These are phyloP conservation scores for Drepana falcataria DNA, from an alignment of 2,888 invertebrate genomes.

Conservation along the genomic window DNA sequence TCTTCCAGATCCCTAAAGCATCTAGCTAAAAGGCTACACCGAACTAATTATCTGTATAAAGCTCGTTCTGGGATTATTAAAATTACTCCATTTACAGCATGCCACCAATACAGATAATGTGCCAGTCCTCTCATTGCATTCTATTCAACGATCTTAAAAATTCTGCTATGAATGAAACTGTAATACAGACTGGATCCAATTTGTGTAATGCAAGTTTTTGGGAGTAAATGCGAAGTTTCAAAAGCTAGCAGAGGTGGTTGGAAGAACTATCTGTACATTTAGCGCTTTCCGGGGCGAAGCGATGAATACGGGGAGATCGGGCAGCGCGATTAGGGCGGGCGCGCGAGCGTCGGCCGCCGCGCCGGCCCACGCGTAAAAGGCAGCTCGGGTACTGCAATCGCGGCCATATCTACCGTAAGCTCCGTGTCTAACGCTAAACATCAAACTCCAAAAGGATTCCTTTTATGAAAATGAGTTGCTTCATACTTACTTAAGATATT, in stretches of 20 bases:
- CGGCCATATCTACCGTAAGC: constrained; percentile 33
- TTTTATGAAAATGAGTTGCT: constrained; percentile 1
- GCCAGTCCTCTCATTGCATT: constrained; percentile 3
- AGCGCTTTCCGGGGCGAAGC: constrained; percentile 55
- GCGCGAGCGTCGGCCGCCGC: constrained; percentile 30
- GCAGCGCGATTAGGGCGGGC: constrained; percentile 52
- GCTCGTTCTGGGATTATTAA: background rate
- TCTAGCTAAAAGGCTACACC: constrained; percentile 7
- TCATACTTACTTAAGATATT: background rate
- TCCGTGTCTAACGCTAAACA: constrained; percentile 12
- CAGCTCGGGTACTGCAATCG: constrained; percentile 32
- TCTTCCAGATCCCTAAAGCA: constrained; percentile 22
- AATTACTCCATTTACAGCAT: background rate
- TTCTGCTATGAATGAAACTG: constrained; percentile 32
- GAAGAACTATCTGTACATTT: constrained; percentile 61
- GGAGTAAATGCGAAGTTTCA: constrained; percentile 51
- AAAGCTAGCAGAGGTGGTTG: constrained; percentile 57
- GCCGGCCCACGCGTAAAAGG: constrained; percentile 34
- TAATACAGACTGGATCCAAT: constrained; percentile 58
- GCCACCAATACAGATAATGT: background rate
- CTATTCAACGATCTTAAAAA: constrained; percentile 15
- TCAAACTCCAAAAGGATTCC: constrained; percentile 4
- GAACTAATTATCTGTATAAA: background rate
- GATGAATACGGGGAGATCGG: constrained; percentile 71
- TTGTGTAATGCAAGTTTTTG: constrained; percentile 70